phyloP scores from a whole-genome alignment of 2,888 invertebrate species.

The Ctena decussata region DNA sequence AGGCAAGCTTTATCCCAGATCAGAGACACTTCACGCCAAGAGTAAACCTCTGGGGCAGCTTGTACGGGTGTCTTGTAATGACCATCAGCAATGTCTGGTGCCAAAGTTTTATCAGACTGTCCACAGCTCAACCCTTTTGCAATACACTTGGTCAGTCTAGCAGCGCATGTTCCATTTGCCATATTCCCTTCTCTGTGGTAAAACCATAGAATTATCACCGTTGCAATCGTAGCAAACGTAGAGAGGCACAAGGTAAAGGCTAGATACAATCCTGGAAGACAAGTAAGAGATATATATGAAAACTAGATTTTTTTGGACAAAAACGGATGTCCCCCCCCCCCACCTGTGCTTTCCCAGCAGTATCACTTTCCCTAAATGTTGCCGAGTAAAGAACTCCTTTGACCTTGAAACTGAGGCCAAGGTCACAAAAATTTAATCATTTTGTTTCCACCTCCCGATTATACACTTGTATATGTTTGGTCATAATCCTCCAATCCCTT shows the following conservation, averaged over 20 bases:
- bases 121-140: neutral
- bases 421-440: too few species aligned
- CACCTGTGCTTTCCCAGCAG: too few species aligned
- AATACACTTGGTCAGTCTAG: neutral
- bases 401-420: too few species aligned
- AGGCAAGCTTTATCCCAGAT: neutral
- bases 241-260: slow-evolving; percentile 39
- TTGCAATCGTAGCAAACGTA: slow-evolving; percentile 30
- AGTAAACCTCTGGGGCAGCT: neutral
- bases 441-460: too few species aligned
- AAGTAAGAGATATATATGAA: too few species aligned
- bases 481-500: too few species aligned
- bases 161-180: neutral
- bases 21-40: neutral
- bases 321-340: too few species aligned
- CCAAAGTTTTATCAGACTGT: neutral
- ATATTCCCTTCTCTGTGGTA: slow-evolving; percentile 31
- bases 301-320: too few species aligned
- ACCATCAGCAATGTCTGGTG: neutral
- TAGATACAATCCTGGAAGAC: slow-evolving; percentile 41
- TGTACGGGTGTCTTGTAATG: neutral
- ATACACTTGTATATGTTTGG: too few species aligned
- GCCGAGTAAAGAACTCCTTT: too few species aligned
- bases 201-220: slow-evolving; percentile 38
- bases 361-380: too few species aligned